Evolutionary conservation across 2,113 vertebrate genomes (phyloP).

Genomic region (Equus quagga): DNA sequence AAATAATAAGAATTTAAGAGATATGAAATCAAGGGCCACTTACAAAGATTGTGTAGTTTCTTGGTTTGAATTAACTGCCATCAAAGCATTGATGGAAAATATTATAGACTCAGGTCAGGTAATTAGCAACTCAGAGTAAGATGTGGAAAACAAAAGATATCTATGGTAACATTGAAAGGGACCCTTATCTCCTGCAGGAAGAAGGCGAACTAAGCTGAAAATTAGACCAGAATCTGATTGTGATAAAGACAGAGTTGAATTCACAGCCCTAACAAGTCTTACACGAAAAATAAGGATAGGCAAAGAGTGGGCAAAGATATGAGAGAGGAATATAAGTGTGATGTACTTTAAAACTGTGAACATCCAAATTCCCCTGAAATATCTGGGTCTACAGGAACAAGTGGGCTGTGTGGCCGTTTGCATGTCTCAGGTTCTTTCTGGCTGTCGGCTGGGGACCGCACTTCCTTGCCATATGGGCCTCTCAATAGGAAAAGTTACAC

Average conservation of each 20-base stretch:
- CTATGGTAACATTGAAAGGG: background rate
- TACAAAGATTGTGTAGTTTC: background rate
- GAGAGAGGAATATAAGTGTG: background rate
- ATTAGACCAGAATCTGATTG: background rate
- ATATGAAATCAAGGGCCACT: background rate
- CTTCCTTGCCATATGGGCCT: background rate
- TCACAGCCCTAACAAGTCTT: background rate
- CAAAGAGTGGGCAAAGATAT: background rate
- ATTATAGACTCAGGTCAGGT: background rate
- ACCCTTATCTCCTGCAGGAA: background rate
- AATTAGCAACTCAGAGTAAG: background rate
- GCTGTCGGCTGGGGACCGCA: background rate
- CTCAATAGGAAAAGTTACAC: background rate
- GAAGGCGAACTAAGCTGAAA: background rate
- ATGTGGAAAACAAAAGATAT: background rate
- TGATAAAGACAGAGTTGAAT: background rate
- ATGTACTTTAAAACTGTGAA: background rate
- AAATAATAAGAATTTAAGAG: background rate
- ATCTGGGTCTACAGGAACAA: background rate
- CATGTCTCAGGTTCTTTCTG: background rate
- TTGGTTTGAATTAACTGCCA: background rate
- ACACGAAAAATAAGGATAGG: background rate
- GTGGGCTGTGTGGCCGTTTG: background rate
- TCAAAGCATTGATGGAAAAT: background rate
- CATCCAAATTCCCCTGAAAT: background rate